Evolutionary conservation across 2,888 invertebrate species (phyloP).

Genomic region (Pterostichus niger): DNA sequence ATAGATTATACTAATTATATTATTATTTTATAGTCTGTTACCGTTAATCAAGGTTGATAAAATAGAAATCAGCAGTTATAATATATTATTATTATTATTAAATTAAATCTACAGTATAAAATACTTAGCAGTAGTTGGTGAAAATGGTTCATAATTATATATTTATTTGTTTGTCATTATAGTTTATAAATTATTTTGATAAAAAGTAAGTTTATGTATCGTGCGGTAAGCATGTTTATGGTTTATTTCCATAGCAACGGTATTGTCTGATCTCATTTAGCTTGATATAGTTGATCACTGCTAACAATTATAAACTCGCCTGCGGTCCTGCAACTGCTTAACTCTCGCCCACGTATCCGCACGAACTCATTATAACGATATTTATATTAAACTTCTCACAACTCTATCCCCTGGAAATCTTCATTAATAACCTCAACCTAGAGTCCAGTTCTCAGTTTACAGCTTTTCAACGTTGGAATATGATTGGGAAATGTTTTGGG

Average conservation of each 20-base stretch:
- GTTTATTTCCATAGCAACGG: slow-evolving; percentile 43
- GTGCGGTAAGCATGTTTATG: slow-evolving; percentile 13
- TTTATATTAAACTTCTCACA: slow-evolving; percentile 34
- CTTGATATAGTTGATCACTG: slow-evolving; percentile 57
- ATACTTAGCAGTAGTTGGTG: too few species aligned
- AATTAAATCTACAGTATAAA: too few species aligned
- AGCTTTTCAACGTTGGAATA: background rate
- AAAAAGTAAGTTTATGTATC: background rate
- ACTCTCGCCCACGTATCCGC: slow-evolving; percentile 44
- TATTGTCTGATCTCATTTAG: slow-evolving; percentile 65
- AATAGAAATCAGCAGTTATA: too few species aligned
- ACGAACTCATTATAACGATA: slow-evolving; percentile 46
- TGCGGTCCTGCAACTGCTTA: slow-evolving; percentile 61
- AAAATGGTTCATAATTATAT: too few species aligned
- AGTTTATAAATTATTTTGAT: too few species aligned
- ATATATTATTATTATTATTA: too few species aligned
- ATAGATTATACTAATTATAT: too few species aligned
- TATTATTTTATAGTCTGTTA: too few species aligned
- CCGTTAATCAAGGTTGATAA: too few species aligned
- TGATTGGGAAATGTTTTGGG: slow-evolving; percentile 34
- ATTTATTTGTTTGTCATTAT: too few species aligned
- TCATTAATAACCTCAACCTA: background rate
- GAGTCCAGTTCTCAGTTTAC: background rate
- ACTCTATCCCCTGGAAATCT: slow-evolving; percentile 26
- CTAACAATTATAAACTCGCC: slow-evolving; percentile 64